Conservation (phyloP, 2,113 vertebrate species). For the Dipodomys spectabilis region DNA sequence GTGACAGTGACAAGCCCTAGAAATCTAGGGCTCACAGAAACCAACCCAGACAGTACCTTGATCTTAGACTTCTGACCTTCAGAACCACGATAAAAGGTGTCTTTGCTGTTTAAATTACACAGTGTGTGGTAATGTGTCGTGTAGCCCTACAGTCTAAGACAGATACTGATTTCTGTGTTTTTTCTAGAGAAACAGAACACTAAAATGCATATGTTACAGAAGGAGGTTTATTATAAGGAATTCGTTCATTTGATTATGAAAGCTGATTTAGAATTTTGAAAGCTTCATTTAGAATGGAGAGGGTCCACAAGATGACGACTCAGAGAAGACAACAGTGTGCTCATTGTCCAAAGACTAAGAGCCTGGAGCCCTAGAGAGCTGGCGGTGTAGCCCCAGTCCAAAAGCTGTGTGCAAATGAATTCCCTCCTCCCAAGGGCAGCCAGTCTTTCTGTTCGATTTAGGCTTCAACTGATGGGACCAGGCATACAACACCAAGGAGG, state of each 20-base stretch:
- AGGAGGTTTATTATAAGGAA: no score
- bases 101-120: neutral
- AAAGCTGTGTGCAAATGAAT: neutral
- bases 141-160: neutral
- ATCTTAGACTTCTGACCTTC: neutral
- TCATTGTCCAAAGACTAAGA: neutral
- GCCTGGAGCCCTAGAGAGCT: no score
- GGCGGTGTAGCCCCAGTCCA: rapidly evolving
- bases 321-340: neutral
- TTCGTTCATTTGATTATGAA: neutral
- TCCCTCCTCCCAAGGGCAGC: neutral
- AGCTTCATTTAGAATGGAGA: neutral
- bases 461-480: neutral
- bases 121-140: neutral
- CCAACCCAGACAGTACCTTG: neutral
- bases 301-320: neutral
- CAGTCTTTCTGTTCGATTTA: neutral
- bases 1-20: neutral
- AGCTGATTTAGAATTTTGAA: neutral
- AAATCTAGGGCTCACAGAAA: neutral
- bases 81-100: neutral
- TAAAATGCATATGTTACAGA: neutral
- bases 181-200: neutral
- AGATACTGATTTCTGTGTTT: neutral
- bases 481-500: rapidly evolving